Evolutionary conservation across 2,797 vertebrate genomes (phyloP).

Genomic region (Novumbra hubbsi): DNA sequence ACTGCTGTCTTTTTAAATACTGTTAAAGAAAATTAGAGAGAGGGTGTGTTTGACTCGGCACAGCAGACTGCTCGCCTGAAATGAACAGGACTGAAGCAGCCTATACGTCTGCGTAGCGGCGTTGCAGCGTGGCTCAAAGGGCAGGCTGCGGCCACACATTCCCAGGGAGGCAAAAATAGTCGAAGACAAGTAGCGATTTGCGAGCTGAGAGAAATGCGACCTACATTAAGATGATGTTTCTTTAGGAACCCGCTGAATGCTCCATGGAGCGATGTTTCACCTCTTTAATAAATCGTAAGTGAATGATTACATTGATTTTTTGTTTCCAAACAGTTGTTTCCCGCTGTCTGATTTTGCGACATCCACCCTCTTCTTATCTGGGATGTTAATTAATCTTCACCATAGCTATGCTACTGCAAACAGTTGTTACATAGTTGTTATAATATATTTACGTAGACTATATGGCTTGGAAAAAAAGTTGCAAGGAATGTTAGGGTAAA

Average conservation of each 20-base stretch:
- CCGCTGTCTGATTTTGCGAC: neutral
- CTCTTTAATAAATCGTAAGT: conserved; percentile 74
- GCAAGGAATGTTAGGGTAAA: conserved; percentile 4
- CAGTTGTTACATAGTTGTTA: neutral
- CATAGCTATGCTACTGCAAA: neutral
- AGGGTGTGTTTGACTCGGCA: conserved; percentile 73
- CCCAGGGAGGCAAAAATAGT: conserved; percentile 74
- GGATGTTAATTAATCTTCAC: neutral
- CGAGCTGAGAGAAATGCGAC: conserved; percentile 62
- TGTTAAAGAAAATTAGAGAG: conserved; percentile 43
- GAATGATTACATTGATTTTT: conserved; percentile 24
- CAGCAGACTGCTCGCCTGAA: conserved; percentile 59
- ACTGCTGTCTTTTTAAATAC: conserved; percentile 78
- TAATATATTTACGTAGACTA: neutral
- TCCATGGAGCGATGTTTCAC: conserved; percentile 68
- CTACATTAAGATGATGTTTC: conserved; percentile 42
- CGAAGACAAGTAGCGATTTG: conserved; percentile 35
- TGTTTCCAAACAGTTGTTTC: conserved; percentile 18
- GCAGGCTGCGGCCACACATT: conserved; percentile 64
- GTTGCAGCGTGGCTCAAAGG: conserved; percentile 64
- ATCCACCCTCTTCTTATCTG: neutral
- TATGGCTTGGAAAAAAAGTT: neutral
- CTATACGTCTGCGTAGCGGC: conserved; percentile 32
- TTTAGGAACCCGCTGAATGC: conserved; percentile 37
- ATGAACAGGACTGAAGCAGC: conserved; percentile 54